Base-by-base conservation (phyloP, 2,113 vertebrate genomes). In the Mungos mungo region DNA sequence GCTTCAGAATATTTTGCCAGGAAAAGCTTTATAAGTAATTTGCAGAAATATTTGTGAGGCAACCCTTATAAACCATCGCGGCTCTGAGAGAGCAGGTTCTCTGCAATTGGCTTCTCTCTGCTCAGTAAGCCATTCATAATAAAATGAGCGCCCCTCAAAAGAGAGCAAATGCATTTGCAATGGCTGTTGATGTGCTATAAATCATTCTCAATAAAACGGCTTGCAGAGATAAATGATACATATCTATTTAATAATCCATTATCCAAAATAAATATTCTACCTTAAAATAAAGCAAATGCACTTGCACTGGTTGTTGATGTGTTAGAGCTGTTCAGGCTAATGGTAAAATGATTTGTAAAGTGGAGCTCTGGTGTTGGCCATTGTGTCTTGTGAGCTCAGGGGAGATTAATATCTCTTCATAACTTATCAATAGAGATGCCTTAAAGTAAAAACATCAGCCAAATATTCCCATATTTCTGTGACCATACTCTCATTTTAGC, bases 241-340 rank as follows among this genome's bases (percentile, higher is more conserved):
- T 95, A 98, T 97, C 97, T 98, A 98, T 96, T 98, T 97, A 98
- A 98, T 96, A 98, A 98, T 98, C 97, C 97, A 97, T 98, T 98
- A 98, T 95, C 94, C 95, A 93, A 97, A 98, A 96, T 97, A 98
- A 98, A 98, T 98, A 97, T 96, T 97, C 97, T 96, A 96, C 95
- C 91, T 97, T 98, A 93, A 98, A 98, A 98, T 97, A 97, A 96
- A 97, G 93, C 93, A 97, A 97, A 96, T 79, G 54, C 18, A 65
- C 60, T 95, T 9, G 74, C 23, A 8, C 74, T 90, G 90, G 76
- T 31, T 97, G 97, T 96, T 95, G 90, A 95, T 96, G 47, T 71
- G 47, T 87, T 83, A 96, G 93, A 90, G 45, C 50, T 81, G 68
- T 92, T 96, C 45, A 9, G 45, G 66, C 96, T 97, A 93, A 95